phyloP scores from a whole-genome alignment of 2,113 vertebrate species.

The Nothocercus julius region DNA sequence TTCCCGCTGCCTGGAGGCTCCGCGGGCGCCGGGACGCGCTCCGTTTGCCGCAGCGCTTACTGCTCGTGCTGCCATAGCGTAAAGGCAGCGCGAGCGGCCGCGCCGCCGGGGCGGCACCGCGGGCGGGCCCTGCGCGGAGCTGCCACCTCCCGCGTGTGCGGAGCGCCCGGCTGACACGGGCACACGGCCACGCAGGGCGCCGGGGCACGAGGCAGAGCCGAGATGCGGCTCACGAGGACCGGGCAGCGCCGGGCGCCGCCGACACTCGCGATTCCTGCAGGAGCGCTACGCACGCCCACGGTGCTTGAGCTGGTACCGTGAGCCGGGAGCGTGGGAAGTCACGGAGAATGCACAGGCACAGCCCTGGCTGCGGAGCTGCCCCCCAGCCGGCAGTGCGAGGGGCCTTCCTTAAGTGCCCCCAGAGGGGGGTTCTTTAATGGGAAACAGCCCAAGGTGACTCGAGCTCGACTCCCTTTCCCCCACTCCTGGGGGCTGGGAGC shows the following conservation, averaged over 20 bases:
- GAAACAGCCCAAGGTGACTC: background rate
- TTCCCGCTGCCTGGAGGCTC: too few relatives aligned
- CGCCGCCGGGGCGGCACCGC: too few relatives aligned
- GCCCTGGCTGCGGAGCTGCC: background rate
- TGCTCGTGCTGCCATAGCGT: too few relatives aligned
- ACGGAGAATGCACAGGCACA: too few relatives aligned
- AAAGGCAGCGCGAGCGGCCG: too few relatives aligned
- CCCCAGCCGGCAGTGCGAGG: background rate
- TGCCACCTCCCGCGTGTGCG: background rate
- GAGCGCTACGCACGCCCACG: background rate
- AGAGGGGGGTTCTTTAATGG: background rate
- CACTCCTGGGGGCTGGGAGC: background rate
- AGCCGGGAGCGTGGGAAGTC: background rate
- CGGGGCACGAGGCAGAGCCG: too few relatives aligned
- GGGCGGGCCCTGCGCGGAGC: too few relatives aligned
- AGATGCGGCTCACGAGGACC: background rate
- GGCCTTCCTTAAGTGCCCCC: background rate
- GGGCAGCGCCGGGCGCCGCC: too few relatives aligned
- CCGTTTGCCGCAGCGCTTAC: too few relatives aligned
- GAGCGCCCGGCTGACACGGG: too few relatives aligned
- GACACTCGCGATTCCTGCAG: background rate
- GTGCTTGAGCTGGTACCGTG: background rate
- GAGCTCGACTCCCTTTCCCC: background rate
- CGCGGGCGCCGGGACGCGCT: too few relatives aligned
- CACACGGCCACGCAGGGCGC: too few relatives aligned